Conservation (phyloP, 2,113 vertebrate species). For the Polypterus senegalus region DNA sequence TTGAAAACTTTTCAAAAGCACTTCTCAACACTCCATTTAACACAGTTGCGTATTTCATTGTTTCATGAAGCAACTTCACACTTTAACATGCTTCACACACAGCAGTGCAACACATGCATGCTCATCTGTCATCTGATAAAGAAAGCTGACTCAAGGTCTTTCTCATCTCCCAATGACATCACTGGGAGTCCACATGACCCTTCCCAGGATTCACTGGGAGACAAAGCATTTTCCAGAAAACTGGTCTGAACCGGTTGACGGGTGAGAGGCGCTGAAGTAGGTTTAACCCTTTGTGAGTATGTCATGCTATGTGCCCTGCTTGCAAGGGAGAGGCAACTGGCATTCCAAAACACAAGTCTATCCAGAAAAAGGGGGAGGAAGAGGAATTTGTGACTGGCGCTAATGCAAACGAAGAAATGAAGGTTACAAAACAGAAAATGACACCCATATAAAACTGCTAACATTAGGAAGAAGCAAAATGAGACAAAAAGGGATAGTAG, state of each 20-base stretch:
- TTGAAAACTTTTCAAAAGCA: too few relatives aligned
- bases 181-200: slow-evolving; percentile 68
- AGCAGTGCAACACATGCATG: slow-evolving; percentile 10
- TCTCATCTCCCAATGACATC: slow-evolving; percentile 62
- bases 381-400: background rate
- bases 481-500: too few relatives aligned
- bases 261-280: slow-evolving; percentile 56
- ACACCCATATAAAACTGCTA: too few relatives aligned
- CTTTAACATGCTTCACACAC: background rate
- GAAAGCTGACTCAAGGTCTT: slow-evolving; percentile 60
- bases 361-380: slow-evolving; percentile 15
- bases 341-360: slow-evolving; percentile 46
- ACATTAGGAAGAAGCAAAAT: background rate
- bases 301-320: slow-evolving; percentile 22
- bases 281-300: slow-evolving; percentile 59
- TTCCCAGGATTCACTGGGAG: slow-evolving; percentile 70
- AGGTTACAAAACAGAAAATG: too few relatives aligned
- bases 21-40: too few relatives aligned
- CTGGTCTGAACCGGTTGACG: slow-evolving; percentile 70
- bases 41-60: too few relatives aligned
- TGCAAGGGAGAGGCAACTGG: slow-evolving; percentile 21
- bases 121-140: slow-evolving; percentile 30
- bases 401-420: too few relatives aligned
- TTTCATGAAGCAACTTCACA: too few relatives aligned
- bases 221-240: slow-evolving; percentile 76